Conservation (phyloP, 2,888 invertebrate species). For the Frankliniella fusca region DNA sequence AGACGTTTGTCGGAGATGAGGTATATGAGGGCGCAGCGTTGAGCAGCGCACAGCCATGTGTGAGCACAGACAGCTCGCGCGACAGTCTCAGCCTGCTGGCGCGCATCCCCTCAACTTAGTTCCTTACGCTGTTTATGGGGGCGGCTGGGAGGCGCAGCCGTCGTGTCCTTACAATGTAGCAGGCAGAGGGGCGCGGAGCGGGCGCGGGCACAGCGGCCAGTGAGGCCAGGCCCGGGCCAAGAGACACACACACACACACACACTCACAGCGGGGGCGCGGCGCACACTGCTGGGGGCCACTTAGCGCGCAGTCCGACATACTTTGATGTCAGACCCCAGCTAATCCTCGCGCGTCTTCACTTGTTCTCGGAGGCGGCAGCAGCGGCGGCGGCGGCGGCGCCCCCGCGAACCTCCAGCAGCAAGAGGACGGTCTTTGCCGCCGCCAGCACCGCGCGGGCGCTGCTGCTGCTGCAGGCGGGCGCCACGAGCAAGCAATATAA, state of each 20-base stretch:
- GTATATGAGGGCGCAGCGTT: too few species aligned
- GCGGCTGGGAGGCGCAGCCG: background rate
- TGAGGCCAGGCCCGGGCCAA: too few species aligned
- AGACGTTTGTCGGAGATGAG: too few species aligned
- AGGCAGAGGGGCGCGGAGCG: background rate
- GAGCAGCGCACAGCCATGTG: too few species aligned
- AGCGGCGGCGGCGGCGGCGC: too few species aligned
- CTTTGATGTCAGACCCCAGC: background rate
- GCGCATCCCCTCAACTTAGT: background rate
- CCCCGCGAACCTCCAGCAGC: background rate
- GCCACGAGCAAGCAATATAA: background rate
- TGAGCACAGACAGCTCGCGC: too few species aligned
- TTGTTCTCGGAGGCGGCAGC: too few species aligned
- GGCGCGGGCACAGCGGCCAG: background rate
- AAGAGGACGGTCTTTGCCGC: too few species aligned
- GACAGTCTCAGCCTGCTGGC: background rate
- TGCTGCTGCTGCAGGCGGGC: too few species aligned
- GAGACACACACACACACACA: too few species aligned
- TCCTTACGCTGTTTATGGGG: constrained; percentile 6
- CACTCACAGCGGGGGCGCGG: background rate
- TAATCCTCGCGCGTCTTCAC: too few species aligned
- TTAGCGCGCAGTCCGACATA: background rate
- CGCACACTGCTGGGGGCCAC: background rate
- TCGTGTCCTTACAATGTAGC: background rate
- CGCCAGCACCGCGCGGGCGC: background rate